phyloP scores from a whole-genome alignment of 2,888 invertebrate genomes.

The Timandra comae region DNA sequence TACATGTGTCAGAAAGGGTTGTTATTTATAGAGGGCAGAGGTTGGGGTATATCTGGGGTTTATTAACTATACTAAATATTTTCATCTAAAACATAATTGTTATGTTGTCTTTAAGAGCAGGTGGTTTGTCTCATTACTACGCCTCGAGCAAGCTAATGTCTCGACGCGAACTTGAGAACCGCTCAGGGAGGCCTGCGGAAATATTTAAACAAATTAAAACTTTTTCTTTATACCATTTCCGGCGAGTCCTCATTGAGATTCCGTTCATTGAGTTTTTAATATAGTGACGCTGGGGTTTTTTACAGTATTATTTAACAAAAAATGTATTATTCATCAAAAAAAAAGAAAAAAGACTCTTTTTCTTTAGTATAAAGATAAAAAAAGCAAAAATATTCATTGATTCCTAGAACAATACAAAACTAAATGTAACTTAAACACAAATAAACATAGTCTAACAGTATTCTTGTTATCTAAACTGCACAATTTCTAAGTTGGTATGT shows the following conservation, averaged over 20 bases:
- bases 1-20: conserved; percentile 54
- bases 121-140: conserved; percentile 69
- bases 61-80: conserved; percentile 74
- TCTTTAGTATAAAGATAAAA: too few species aligned
- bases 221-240: conserved; percentile 61
- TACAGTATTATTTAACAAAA: too few species aligned
- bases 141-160: conserved; percentile 57
- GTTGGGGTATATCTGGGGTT: conserved; percentile 63
- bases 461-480: conserved; percentile 1
- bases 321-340: too few species aligned
- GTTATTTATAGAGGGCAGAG: conserved; percentile 67
- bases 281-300: conserved; percentile 9
- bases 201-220: conserved; percentile 75
- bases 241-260: conserved; percentile 52
- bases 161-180: conserved; percentile 57
- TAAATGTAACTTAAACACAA: too few species aligned
- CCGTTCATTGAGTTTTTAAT: conserved; percentile 46
- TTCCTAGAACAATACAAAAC: too few species aligned
- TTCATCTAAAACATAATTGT: conserved; percentile 73
- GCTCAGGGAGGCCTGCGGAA: conserved; percentile 52
- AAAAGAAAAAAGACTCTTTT: too few species aligned
- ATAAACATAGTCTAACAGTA: too few species aligned
- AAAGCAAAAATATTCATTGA: too few species aligned
- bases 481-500: conserved; percentile 12
- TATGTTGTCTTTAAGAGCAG: conserved; percentile 72